phyloP scores from a whole-genome alignment of 2,797 vertebrate genomes.

The Sphenopsis melanotis region DNA sequence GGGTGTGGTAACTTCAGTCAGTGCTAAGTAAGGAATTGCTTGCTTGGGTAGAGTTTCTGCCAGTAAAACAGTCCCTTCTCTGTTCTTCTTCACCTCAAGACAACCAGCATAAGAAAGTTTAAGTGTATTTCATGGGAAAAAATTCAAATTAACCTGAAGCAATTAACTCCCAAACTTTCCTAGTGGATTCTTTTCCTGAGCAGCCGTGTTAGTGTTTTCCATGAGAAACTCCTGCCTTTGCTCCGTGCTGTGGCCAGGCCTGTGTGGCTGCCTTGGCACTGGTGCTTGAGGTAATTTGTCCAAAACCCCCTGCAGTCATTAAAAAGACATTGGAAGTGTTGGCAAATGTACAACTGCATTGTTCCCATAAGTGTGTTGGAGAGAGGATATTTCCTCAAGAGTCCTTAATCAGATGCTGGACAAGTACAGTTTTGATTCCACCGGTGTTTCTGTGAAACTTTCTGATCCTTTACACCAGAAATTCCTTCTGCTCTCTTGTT shows the following conservation, averaged over 20 bases:
- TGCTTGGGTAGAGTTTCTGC: not conserved
- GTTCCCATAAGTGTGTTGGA: not conserved
- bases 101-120: not conserved
- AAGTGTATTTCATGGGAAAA: not conserved
- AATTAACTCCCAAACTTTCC: not conserved
- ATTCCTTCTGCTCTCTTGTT: not conserved
- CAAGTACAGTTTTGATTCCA: not conserved
- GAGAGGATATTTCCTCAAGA: conserved; percentile 5
- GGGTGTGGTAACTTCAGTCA: not conserved
- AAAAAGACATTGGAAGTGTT: not conserved
- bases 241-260: not conserved
- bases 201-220: not conserved
- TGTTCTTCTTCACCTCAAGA: not conserved
- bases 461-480: not conserved
- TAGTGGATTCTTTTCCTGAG: not conserved
- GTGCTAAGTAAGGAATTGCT: not conserved
- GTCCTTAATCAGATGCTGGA: not conserved
- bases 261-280: not conserved
- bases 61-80: not conserved
- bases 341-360: not conserved
- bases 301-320: not conserved
- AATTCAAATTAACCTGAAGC: not conserved
- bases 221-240: not conserved
- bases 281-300: conserved; percentile 21
- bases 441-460: not conserved